Evolutionary conservation across 2,797 vertebrate genomes (phyloP), one percentile per base, ranked within the genome.

Genomic region (Sitta carolinensis): DNA sequence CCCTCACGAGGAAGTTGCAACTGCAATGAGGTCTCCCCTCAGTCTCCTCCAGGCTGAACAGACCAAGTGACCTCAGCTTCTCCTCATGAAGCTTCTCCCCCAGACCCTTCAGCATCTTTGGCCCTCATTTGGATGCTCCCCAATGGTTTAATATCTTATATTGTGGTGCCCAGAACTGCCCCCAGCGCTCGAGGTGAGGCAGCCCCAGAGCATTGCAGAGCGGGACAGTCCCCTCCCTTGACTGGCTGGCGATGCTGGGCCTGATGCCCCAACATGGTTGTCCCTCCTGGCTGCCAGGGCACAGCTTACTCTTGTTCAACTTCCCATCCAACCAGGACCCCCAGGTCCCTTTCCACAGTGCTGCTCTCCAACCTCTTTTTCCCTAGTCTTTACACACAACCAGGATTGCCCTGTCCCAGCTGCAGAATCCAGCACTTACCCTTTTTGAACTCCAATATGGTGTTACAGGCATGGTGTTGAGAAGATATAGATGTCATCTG

Each of bases 241-340:
- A 4, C 40, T 0, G 0, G 8, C 23, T 47, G n/a, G 20, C 0
- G 0, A 29, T 29, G 13, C 32, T 67, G n/a, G 1, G 4, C 13
- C n/a, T 68, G 54, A 13, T 38, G 29, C 5, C 0, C 5, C 8
- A n/a, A 9, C 40, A 38, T 0, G 0, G 1, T 1, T 47, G 47
- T 12, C 7, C 2, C 29, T 69, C 13, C 34, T 40, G 34, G 13
- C 25, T 61, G 9, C 40, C 29, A 34, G 34, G 40, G 5, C 25
- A 17, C 73, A 21, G n/a, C 29, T 23, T 13, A 1, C 20, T 47
- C 29, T 11, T 9, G 7, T 11, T n/a, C 5, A 3, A 4, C 29
- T 68, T 29, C 3, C 1, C 9, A 11, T 0, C 0, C 0, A 0
- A 34, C 38, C 27, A 38, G 54, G 23, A 23, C 9, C 1, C 3